Base-by-base conservation (phyloP, 1,140 invertebrate species). In the Drosophila sechellia region DNA sequence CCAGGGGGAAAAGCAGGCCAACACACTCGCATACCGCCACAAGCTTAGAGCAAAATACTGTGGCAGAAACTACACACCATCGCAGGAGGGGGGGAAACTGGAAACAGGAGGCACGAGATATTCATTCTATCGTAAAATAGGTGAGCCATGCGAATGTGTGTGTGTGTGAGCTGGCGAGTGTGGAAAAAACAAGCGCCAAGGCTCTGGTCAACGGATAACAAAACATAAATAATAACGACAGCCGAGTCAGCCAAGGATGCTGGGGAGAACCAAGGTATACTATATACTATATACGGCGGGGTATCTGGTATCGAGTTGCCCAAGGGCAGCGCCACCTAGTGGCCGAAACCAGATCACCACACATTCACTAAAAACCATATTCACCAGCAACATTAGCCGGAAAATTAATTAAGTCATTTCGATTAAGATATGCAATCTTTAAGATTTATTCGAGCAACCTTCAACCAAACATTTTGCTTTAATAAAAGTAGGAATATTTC, bases 221-320 rank as follows among this genome's bases (percentile, higher is more conserved):
- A 87, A 87, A 81, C 87, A 90, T 90, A 90, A 90, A 90, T 90
- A 90, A 90, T 90, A 90, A 91, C 87, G 78, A 81, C 81, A 77
- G 70, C 20, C 43, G 52, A 65, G 71, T 58, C 66, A 64, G 74
- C 69, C 55, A 63, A 43, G 61, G 71, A 68, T 52, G 58, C 63
- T 66, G 65, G 46, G 17, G 31, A 50, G 20, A 20, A 37, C 17
- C 17, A 52, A 58, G 22, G 57, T 40, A 69, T 69, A 17, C 17
- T 17, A 77, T 69, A n/a, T 61, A 10, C 12, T 4, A 6, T 55
- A 27, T 40, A 60, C 22, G 11, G 17, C 17, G 17, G 27, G 55
- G 15, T 68, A 65, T 43, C 60, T 65, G 60, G 27, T 22, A 10
- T 22, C 6, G 46, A 65, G 20, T 12, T 10, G 64, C 59, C 64